Conservation (phyloP, 2,797 vertebrate genomes). For the Epinephelus malabaricus region DNA sequence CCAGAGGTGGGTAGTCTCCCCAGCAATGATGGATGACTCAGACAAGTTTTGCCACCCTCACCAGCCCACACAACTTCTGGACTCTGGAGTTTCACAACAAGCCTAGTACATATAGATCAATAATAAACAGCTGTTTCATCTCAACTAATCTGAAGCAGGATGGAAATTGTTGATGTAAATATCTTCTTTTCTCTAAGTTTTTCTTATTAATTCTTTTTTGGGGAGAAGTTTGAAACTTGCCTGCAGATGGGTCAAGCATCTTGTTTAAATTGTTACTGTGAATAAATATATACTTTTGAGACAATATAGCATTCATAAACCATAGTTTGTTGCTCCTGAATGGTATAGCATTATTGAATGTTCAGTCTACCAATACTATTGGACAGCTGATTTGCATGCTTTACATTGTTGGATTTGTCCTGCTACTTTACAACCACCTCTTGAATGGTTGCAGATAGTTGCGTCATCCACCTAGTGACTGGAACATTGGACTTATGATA, state of each 20-base stretch:
- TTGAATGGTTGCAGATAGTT: background rate
- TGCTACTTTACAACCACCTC: background rate
- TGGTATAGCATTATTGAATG: background rate
- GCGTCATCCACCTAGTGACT: no score
- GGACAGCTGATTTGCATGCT: background rate
- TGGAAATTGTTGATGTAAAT: conserved; percentile 1
- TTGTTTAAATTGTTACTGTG: background rate
- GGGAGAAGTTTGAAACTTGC: background rate
- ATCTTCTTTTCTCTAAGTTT: background rate
- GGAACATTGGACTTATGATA: no score
- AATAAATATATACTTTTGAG: background rate
- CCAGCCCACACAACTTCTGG: conserved; percentile 70
- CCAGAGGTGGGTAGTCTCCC: conserved; percentile 68
- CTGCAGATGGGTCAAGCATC: background rate
- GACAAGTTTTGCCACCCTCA: conserved; percentile 53
- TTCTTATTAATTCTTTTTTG: background rate
- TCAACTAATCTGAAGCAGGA: conserved; percentile 2
- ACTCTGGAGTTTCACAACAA: conserved; percentile 29
- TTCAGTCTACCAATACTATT: background rate
- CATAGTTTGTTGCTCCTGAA: background rate
- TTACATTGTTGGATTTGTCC: background rate
- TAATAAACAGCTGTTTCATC: conserved; percentile 27
- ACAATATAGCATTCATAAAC: background rate
- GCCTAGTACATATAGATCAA: conserved; percentile 6
- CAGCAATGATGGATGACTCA: conserved; percentile 76